These are phyloP conservation scores for Pantherophis guttatus DNA, from an alignment of 2,113 vertebrate genomes.

Conservation along the genomic window DNA sequence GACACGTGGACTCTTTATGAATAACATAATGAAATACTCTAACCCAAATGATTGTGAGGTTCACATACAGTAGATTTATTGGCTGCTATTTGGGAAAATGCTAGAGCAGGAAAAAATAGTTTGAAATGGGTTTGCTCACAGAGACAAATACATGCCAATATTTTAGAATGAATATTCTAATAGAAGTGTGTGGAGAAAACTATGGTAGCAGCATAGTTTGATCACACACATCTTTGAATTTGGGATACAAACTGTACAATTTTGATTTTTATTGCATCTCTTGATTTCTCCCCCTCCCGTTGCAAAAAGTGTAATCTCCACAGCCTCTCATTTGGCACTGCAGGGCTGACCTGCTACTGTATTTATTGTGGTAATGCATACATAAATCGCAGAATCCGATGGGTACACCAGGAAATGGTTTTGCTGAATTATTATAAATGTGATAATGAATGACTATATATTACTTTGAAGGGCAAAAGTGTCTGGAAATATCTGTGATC, in stretches of 20 bases:
- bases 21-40: neutral
- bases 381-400: constrained; percentile 28
- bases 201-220: neutral
- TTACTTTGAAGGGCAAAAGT: constrained; percentile 38
- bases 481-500: constrained; percentile 35
- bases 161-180: neutral
- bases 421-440: constrained; percentile 33
- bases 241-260: neutral
- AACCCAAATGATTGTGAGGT: too few species aligned
- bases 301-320: constrained; percentile 34
- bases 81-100: neutral
- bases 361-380: constrained; percentile 16
- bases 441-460: constrained; percentile 1
- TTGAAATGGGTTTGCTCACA: neutral
- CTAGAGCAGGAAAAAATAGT: neutral
- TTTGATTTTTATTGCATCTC: constrained; percentile 14
- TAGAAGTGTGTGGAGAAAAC: neutral
- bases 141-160: neutral
- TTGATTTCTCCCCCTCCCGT: constrained; percentile 20
- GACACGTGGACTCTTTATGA: neutral
- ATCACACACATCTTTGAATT: neutral
- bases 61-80: too few species aligned
- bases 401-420: constrained; percentile 2
- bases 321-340: neutral
- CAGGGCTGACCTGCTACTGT: constrained; percentile 28